Conservation (phyloP, 2,888 invertebrate genomes). For the Scaptomyza reducta region DNA sequence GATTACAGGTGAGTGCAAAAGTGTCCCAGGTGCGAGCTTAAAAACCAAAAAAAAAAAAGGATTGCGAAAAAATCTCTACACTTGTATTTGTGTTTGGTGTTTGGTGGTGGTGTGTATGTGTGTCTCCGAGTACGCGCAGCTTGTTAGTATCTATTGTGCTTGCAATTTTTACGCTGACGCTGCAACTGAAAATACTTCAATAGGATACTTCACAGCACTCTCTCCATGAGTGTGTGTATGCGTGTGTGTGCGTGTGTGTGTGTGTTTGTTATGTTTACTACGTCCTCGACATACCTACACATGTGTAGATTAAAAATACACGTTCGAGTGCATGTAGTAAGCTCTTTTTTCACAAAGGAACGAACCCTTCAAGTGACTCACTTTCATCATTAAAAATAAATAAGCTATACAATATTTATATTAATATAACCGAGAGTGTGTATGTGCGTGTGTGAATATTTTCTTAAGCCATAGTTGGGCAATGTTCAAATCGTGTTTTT, state of each 20-base stretch:
- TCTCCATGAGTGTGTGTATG: slow-evolving; percentile 16
- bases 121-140: slow-evolving; percentile 49
- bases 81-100: slow-evolving; percentile 25
- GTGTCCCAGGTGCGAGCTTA: slow-evolving; percentile 1
- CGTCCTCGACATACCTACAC: slow-evolving; percentile 63
- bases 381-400: not conserved
- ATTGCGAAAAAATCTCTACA: slow-evolving; percentile 55
- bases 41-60: not conserved
- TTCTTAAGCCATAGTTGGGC: not conserved
- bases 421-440: not conserved
- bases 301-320: slow-evolving; percentile 4
- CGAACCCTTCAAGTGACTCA: slow-evolving; percentile 26
- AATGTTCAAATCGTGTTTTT: not conserved
- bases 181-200: slow-evolving; percentile 66
- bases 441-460: not conserved
- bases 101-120: slow-evolving; percentile 14
- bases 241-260: slow-evolving; percentile 17
- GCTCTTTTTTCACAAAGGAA: not conserved
- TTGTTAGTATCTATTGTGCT: slow-evolving; percentile 61
- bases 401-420: not conserved
- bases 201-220: slow-evolving; percentile 52
- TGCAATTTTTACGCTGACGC: slow-evolving; percentile 72
- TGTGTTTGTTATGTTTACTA: slow-evolving; percentile 51
- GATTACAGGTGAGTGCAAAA: slow-evolving; percentile 52
- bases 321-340: slow-evolving; percentile 1